Percentiles rank a stretch among this genome's conserved stretches.
Evolutionary conservation across 2,888 invertebrate genomes (phyloP).

Genomic region (Scaptomyza parva): DNA sequence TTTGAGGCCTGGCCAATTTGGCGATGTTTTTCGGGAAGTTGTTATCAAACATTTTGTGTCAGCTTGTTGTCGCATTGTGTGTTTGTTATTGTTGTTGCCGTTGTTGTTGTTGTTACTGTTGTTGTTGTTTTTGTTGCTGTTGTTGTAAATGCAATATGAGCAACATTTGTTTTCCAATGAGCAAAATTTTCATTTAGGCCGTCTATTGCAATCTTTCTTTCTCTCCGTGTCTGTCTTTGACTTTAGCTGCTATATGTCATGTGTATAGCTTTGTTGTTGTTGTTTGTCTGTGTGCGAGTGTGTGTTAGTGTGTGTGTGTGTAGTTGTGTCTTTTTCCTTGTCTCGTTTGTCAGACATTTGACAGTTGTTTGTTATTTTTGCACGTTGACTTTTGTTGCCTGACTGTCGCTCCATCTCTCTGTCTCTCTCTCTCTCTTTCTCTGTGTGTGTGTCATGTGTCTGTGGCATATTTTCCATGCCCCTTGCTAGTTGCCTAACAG

Average conservation of each 20-base stretch:
- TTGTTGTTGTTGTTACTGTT: constrained; percentile 27
- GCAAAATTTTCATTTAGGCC: constrained; percentile 57
- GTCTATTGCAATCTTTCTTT: constrained; percentile 32
- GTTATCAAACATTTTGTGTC: constrained; percentile 65
- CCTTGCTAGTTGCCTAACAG: constrained; percentile 69
- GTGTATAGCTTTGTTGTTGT: constrained; percentile 36
- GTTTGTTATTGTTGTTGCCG: constrained; percentile 19
- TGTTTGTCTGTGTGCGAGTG: constrained; percentile 11
- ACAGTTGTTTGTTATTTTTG: constrained; percentile 81
- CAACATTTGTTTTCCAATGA: constrained; percentile 42
- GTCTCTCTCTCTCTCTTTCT: not conserved
- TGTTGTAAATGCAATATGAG: constrained; percentile 48
- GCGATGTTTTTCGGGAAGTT: constrained; percentile 67
- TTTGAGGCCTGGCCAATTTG: constrained; percentile 49
- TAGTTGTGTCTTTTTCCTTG: constrained; percentile 78
- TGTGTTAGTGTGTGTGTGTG: not conserved
- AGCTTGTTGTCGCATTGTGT: constrained; percentile 32
- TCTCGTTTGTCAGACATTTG: constrained; percentile 82
- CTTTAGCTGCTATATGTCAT: constrained; percentile 40
- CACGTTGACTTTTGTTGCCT: constrained; percentile 73
- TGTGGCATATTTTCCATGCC: constrained; percentile 67
- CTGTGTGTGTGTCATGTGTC: constrained; percentile 59
- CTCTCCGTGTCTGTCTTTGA: constrained; percentile 31
- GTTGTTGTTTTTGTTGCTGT: constrained; percentile 18
- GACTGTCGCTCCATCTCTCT: constrained; percentile 21